phyloP scores from a whole-genome alignment of 1,140 invertebrate species.

The Heliconius melpomene region DNA sequence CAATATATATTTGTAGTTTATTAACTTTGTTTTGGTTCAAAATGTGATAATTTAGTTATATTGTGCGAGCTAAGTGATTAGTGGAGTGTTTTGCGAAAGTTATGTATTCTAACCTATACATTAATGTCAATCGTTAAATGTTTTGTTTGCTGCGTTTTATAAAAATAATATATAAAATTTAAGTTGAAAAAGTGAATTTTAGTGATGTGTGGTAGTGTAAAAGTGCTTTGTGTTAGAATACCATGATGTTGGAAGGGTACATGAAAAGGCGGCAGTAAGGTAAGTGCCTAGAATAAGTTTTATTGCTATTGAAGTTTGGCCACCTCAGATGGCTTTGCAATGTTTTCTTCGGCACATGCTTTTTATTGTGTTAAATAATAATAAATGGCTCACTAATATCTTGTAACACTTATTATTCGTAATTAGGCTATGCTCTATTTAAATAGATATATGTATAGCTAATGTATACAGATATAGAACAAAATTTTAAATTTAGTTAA shows the following conservation, averaged over 20 bases:
- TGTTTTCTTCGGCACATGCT: background rate
- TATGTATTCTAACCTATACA: conserved; percentile 38
- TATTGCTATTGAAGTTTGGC: conserved; percentile 15
- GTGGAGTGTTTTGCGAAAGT: conserved; percentile 1
- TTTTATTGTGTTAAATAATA: background rate
- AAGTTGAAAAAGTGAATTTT: background rate
- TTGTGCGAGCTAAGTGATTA: background rate
- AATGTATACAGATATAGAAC: background rate
- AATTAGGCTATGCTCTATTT: background rate
- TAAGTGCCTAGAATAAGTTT: conserved; percentile 50
- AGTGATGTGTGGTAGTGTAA: background rate
- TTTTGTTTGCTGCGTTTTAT: conserved; percentile 12
- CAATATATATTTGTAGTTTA: conserved; percentile 4
- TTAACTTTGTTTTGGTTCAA: conserved; percentile 14
- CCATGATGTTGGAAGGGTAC: conserved; percentile 15
- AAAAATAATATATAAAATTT: conserved; percentile 9
- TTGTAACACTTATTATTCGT: background rate
- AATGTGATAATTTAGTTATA: conserved; percentile 10
- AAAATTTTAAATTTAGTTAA: too few species aligned
- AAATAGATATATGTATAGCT: background rate
- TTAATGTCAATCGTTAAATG: conserved; percentile 15
- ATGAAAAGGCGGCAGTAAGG: conserved; percentile 39
- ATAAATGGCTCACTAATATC: background rate
- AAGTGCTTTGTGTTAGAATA: background rate
- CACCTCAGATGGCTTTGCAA: background rate